These are phyloP conservation scores for Ifrita kowaldi DNA, from an alignment of 2,113 vertebrate genomes.

Conservation along the genomic window DNA sequence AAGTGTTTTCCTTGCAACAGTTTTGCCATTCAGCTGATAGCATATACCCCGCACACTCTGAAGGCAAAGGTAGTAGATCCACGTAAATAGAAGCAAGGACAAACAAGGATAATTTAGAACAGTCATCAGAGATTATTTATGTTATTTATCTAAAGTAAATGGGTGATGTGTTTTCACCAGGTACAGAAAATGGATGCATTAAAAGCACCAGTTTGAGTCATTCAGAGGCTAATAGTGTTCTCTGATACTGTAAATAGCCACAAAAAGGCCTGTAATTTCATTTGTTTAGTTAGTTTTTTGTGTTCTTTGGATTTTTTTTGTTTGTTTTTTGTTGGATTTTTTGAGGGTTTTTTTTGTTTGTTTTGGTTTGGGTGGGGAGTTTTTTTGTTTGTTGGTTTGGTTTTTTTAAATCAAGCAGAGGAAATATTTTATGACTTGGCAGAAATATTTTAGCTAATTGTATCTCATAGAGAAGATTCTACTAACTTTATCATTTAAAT, in stretches of 20 bases:
- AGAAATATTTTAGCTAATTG: not conserved
- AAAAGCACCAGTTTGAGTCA: not conserved
- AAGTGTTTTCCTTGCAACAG: accelerated
- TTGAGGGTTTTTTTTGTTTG: no score
- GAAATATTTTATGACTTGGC: not conserved
- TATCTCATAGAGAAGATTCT: not conserved
- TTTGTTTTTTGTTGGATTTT: no score
- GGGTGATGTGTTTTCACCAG: not conserved
- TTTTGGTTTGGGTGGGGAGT: no score
- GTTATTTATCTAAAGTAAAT: not conserved
- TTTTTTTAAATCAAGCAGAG: not conserved
- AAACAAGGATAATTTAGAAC: not conserved
- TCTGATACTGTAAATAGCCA: conserved; percentile 1
- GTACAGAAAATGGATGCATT: not conserved
- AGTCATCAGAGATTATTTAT: not conserved
- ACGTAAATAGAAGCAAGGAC: not conserved
- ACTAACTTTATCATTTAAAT: not conserved
- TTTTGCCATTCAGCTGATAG: not conserved
- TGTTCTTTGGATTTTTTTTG: not conserved
- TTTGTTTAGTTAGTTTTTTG: not conserved
- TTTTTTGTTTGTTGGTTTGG: not conserved
- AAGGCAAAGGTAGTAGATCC: not conserved
- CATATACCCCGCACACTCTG: not conserved
- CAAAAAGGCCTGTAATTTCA: not conserved
- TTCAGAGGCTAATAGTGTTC: not conserved